These are phyloP conservation scores for Anarsia innoxiella DNA, from an alignment of 2,888 invertebrate species.

Conservation along the genomic window DNA sequence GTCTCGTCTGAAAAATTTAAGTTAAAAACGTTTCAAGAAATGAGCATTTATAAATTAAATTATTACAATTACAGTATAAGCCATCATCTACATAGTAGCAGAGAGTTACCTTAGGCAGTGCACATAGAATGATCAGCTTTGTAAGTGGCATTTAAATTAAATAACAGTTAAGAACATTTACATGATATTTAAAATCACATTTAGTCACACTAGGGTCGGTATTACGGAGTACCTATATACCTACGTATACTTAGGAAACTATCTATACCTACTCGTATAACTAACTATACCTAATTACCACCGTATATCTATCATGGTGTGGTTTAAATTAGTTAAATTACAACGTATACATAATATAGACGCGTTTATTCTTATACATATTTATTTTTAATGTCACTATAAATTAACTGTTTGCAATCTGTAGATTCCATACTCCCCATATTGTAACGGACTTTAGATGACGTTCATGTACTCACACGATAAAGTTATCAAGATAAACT, in stretches of 20 bases:
- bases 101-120: conserved; percentile 7
- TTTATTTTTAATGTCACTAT: conserved; percentile 7
- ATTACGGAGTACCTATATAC: too few relatives aligned
- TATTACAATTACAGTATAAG: conserved; percentile 6
- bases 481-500: neutral
- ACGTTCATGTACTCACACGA: neutral
- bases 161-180: conserved; percentile 1
- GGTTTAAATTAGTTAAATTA: conserved; percentile 3
- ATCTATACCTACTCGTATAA: too few relatives aligned
- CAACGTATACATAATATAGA: neutral
- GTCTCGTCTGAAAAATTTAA: too few relatives aligned
- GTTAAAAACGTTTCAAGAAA: too few relatives aligned
- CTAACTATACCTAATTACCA: too few relatives aligned
- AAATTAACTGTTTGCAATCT: conserved; percentile 1
- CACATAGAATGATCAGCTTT: conserved; percentile 1
- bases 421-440: conserved; percentile 2
- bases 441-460: neutral
- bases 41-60: neutral
- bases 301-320: conserved; percentile 2
- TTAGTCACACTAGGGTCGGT: conserved; percentile 4
- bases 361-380: neutral
- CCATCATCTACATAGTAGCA: conserved; percentile 1
- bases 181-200: neutral
- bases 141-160: conserved; percentile 8
- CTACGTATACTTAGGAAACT: too few relatives aligned